Conservation (phyloP, 2,113 vertebrate genomes). For the Neofelis nebulosa region DNA sequence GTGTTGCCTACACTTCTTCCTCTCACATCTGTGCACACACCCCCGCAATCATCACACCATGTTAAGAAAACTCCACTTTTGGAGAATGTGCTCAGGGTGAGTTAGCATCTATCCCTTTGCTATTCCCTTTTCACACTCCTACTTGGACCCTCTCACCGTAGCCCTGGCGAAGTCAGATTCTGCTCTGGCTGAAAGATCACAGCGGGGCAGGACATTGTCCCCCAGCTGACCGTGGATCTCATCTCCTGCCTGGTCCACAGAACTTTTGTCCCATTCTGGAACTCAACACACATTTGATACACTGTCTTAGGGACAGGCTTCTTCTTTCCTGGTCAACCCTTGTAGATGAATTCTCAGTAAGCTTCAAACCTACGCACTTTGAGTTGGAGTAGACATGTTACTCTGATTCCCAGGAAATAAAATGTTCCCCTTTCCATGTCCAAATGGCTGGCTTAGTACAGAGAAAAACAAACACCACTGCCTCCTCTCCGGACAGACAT, state of each 20-base stretch:
- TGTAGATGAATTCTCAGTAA: not conserved
- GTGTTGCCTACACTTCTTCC: not conserved
- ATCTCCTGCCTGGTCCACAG: not conserved
- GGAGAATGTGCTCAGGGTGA: not conserved
- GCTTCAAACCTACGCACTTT: not conserved
- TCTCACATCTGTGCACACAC: not conserved
- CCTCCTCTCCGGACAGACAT: not conserved
- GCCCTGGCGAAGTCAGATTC: not conserved
- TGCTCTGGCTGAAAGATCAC: not conserved
- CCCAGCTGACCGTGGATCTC: not conserved
- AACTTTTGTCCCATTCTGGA: not conserved
- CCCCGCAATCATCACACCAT: accelerated
- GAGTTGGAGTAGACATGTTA: not conserved
- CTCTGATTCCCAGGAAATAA: not conserved
- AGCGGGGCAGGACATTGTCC: accelerated
- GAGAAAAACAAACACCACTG: not conserved
- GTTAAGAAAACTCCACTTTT: not conserved
- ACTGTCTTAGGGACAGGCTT: not conserved
- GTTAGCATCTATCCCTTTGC: too few species aligned
- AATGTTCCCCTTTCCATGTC: not conserved
- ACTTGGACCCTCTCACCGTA: accelerated
- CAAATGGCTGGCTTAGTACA: not conserved
- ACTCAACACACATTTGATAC: not conserved
- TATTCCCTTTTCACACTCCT: not conserved
- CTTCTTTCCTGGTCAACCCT: not conserved